Conservation (phyloP, 2,797 vertebrate species). For the Gephyroberyx darwinii region DNA sequence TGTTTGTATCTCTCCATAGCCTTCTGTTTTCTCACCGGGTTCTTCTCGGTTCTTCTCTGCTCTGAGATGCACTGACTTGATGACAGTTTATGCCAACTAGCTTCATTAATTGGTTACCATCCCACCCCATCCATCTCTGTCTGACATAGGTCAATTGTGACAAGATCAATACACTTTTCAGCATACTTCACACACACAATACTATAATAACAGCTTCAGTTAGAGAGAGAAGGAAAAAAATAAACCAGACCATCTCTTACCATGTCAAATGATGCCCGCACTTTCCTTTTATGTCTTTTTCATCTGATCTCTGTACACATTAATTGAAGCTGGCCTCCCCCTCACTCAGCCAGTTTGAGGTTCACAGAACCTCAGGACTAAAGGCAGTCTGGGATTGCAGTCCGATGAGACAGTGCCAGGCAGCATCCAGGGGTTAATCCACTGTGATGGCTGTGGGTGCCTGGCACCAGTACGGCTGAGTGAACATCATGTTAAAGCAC, state of each 20-base stretch:
- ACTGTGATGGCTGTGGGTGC: slow-evolving; percentile 64
- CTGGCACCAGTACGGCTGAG: slow-evolving; percentile 61
- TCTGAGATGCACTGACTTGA: slow-evolving; percentile 29
- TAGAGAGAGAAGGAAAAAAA: slow-evolving; percentile 25
- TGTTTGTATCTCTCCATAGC: slow-evolving; percentile 16
- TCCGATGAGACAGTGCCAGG: slow-evolving; percentile 56
- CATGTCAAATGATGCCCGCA: not conserved
- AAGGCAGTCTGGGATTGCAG: slow-evolving; percentile 50
- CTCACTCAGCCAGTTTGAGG: slow-evolving; percentile 33
- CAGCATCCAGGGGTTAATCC: slow-evolving; percentile 68
- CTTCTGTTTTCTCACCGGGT: not conserved
- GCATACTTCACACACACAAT: slow-evolving; percentile 42
- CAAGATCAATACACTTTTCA: slow-evolving; percentile 58
- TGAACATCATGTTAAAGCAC: slow-evolving; percentile 66
- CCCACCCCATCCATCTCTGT: slow-evolving; percentile 60
- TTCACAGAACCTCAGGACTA: slow-evolving; percentile 22
- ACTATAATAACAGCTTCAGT: slow-evolving; percentile 32
- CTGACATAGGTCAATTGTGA: slow-evolving; percentile 46
- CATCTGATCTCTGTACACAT: slow-evolving; percentile 13
- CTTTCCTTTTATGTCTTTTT: slow-evolving; percentile 20
- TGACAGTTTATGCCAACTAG: slow-evolving; percentile 59
- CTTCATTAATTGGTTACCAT: slow-evolving; percentile 57
- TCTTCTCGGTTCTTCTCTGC: not conserved
- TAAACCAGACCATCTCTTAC: slow-evolving; percentile 28
- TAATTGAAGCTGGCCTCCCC: slow-evolving; percentile 33